Base-by-base conservation (phyloP, 64 coral and sea anemone species). In the Pachyseris speciosa region DNA sequence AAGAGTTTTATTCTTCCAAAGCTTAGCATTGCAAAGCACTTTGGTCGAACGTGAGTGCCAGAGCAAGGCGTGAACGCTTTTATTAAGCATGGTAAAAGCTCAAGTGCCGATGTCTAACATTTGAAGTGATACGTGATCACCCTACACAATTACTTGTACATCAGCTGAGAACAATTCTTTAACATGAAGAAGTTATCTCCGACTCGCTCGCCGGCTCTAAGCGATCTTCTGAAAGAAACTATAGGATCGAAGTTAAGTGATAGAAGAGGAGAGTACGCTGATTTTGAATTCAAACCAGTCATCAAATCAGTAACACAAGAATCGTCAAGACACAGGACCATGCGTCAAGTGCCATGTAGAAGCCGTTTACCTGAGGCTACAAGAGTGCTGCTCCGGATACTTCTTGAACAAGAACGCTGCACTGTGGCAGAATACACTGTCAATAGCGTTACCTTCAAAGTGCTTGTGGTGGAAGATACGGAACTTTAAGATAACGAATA, bases 151-250 rank as follows among this genome's bases (percentile, higher is more conserved):
- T n/a, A n/a, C n/a, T n/a, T n/a, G n/a, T n/a, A n/a, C n/a, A n/a
- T n/a, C n/a, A n/a, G n/a, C n/a, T n/a, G n/a, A n/a, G n/a, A n/a
- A n/a, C n/a, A n/a, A n/a, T 4, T 57, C 16, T 57, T 57, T 57
- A 57, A 5, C 38, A 74, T 74, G 70, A 74, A 74, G 70, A 74
- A 74, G 70, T 74, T 74, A 44, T 74, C 70, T 39, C 70, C 70
- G 22, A 74, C 70, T 45, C 70, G 70, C 10, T 44, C 70, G 9
- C 70, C 70, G 11, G 37, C 70, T 9, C 70, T 74, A 17, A 74
- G 70, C 22, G 70, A 74, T 44, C 37, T 74, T 44, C 70, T 47
- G 7, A 74, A 74, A 74, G 70, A 74, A 28, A 45, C 70, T 47
- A 40, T 74, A 40, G 70, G 70, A 11, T 74, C 70, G 28, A 74